Percentiles rank a stretch among this genome's conserved stretches.
phyloP scores from a whole-genome alignment of 2,888 invertebrate species.

The Tipula confusa region DNA sequence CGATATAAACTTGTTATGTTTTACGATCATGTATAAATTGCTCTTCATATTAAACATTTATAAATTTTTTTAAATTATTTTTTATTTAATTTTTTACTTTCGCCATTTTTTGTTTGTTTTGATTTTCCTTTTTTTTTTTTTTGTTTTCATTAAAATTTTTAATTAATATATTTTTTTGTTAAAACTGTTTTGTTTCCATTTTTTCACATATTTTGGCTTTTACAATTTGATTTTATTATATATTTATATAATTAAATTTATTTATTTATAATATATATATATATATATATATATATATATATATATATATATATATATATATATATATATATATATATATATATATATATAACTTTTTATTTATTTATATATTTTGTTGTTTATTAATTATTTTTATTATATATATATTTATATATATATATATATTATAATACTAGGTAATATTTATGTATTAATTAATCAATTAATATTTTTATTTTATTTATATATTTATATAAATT shows the following conservation, averaged over 20 bases:
- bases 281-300: neutral
- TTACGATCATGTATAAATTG: too few species aligned
- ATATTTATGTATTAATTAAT: conserved; percentile 16
- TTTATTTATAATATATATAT: neutral
- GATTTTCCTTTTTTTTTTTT: conserved; percentile 34
- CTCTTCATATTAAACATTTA: too few species aligned
- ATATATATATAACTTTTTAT: neutral
- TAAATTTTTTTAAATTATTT: neutral
- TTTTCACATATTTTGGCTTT: conserved; percentile 31
- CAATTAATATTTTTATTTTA: neutral
- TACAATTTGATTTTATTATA: conserved; percentile 35
- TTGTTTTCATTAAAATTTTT: conserved; percentile 34
- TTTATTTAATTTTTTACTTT: conserved; percentile 1
- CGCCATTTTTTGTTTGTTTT: conserved; percentile 34
- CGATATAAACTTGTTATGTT: too few species aligned
- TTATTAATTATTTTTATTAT: conserved; percentile 29
- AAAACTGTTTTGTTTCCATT: conserved; percentile 33
- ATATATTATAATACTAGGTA: neutral
- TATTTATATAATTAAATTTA: conserved; percentile 35
- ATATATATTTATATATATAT: conserved; percentile 32
- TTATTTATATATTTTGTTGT: conserved; percentile 20
- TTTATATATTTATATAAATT: conserved; percentile 1
- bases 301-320: neutral
- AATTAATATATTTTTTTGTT: conserved; percentile 34
- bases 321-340: neutral